Base-by-base conservation (phyloP, 2,113 vertebrate species). In the Tetrao urogallus region DNA sequence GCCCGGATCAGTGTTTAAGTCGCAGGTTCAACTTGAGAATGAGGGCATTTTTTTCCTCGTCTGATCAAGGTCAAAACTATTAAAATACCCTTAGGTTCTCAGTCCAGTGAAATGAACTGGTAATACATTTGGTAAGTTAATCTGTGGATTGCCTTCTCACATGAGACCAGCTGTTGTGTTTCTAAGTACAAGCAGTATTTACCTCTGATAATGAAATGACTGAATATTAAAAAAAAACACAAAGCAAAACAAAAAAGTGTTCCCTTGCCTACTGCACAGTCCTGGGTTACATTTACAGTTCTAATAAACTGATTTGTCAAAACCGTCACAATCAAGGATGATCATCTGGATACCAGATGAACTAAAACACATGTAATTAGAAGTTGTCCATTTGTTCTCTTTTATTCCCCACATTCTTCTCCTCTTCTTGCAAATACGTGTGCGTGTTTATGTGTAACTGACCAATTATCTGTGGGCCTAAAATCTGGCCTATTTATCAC, bases 231-330 rank as follows among this genome's bases (percentile, higher is more conserved):
- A 50, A 32, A 27, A 83, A 50, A 20, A 6, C 32, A 38, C 73
- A 84, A 82, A 89, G 71, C 95, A 93, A 79, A 67, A 77, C 67
- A 96, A 96, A 42, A 13, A 86, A 86, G 82, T 56, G 90, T 92
- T 94, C 66, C 57, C 71, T 50, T 64, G 91, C 81, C 74, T 92
- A 94, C 97, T 97, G 97, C 97, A 88, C 65, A 86, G 90, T 57
- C 93, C 95, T 95, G 97, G 94, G 95, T 95, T 97, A 95, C 95
- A 97, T 96, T 98, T 96, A 95, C 96, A 97, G 95, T 94, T 97
- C 97, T 92, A 97, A 98, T 97, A 98, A 98, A 98, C 97, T 98
- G 98, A 98, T 98, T 98, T 98, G 97, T 98, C 97, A 97, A 97
- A 97, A 89, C 91, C 88, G 58, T 98, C 97, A 98, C 96, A 96